Evolutionary conservation across 2,797 vertebrate species (phyloP), one percentile per base, ranked within the genome.

Genomic region (Epinephelus coioides): DNA sequence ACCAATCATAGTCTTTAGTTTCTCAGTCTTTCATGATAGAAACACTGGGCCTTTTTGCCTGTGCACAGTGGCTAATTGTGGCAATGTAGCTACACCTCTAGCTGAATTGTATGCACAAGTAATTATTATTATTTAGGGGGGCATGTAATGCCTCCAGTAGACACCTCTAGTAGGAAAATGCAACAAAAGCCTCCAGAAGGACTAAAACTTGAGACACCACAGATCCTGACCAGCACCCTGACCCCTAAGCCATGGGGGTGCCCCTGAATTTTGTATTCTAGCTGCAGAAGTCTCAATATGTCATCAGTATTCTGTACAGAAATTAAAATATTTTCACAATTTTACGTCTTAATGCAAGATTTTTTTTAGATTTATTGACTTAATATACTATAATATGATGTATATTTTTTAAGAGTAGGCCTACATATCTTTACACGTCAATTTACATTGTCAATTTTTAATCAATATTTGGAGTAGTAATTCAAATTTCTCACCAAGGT

Each of bases 21-120:
- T 65, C 18, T 60, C 18, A 21, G n/a, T 69, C 2, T 44, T 55
- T 74, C 14, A 66, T 50, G 18, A n/a, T 12, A 25, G 5, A 75
- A 38, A 19, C 34, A n/a, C 15, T 30, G 9, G 25, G 8, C 7
- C 11, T 13, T 49, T 54, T 56, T 76, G 4, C 3, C 2, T 53
- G 18, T 56, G 23, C 30, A 56, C 38, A 19, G 12, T 10, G 2
- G 40, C 19, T 43, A 50, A 65, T 21, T 60, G 13, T 23, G 25
- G n/a, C 17, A 27, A n/a, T 0, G 0, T 14, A 34, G n/a, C 4
- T 63, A 27, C 18, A 62, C 1, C 13, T 50, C 53, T 27, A 55
- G 17, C 5, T 57, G 18, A 50, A 15, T 23, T 46, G n/a, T 67
- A 5, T 49, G 6, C 30, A 5, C 17, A n/a, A n/a, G 0, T 69